phyloP scores from a whole-genome alignment of 1,140 invertebrate species.

The Ctenoplectra terminalis region DNA sequence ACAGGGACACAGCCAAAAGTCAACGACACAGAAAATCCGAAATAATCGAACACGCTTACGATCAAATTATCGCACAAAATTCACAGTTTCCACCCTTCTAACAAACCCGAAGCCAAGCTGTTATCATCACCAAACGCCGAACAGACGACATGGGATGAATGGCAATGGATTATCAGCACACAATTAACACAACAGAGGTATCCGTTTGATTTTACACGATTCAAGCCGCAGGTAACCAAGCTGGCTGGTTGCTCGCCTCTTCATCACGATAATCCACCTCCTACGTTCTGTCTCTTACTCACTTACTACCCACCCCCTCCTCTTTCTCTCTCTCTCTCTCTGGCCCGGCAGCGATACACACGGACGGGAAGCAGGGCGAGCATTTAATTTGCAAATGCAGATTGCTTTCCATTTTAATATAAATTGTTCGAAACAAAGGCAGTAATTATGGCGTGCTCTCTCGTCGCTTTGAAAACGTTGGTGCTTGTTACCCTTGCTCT shows the following conservation, averaged over 20 bases:
- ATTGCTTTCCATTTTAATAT: slow-evolving; percentile 82
- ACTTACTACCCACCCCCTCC: not conserved
- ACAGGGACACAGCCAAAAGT: too few species aligned
- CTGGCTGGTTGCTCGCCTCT: slow-evolving; percentile 52
- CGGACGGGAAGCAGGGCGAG: slow-evolving; percentile 54
- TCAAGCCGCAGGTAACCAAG: slow-evolving; percentile 66
- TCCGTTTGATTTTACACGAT: slow-evolving; percentile 77
- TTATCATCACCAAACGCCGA: not conserved
- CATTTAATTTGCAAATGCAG: slow-evolving; percentile 81
- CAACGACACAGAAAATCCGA: too few species aligned
- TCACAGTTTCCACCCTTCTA: not conserved
- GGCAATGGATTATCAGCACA: slow-evolving; percentile 74
- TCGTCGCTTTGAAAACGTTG: slow-evolving; percentile 56
- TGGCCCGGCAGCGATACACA: slow-evolving; percentile 7
- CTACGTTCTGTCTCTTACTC: slow-evolving; percentile 10
- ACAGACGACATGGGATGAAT: slow-evolving; percentile 27
- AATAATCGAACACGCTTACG: too few species aligned
- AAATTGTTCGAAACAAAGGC: slow-evolving; percentile 80
- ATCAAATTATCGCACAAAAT: not conserved
- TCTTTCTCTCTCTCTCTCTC: not conserved
- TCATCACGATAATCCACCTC: slow-evolving; percentile 69
- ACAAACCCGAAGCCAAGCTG: not conserved
- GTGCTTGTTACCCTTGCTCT: slow-evolving; percentile 45
- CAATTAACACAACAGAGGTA: slow-evolving; percentile 76
- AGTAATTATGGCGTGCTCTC: slow-evolving; percentile 75